phyloP scores from a whole-genome alignment of 2,888 invertebrate genomes.

The Globia sparganii region DNA sequence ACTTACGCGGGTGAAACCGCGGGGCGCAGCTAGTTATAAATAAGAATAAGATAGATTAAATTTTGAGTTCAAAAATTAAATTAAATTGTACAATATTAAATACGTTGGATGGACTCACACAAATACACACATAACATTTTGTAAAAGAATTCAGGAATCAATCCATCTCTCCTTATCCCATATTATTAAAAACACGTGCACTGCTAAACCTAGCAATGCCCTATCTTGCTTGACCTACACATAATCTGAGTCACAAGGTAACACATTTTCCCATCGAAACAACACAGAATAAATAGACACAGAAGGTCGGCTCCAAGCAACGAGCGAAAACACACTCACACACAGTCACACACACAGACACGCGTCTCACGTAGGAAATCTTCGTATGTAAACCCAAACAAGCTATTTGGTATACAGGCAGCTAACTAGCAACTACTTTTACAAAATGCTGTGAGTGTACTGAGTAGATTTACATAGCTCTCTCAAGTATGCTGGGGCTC shows the following conservation, averaged over 20 bases:
- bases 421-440: not conserved
- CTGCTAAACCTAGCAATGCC: conserved; percentile 16
- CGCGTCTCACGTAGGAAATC: not conserved
- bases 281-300: not conserved
- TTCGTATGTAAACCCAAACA: not conserved
- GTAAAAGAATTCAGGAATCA: no score
- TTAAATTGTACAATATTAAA: no score
- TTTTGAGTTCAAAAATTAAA: no score
- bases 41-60: no score
- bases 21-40: no score
- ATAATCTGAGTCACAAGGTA: conserved; percentile 61
- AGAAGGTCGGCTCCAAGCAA: conserved; percentile 2
- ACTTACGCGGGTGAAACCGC: no score
- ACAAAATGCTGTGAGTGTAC: not conserved
- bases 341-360: no score
- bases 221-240: conserved; percentile 60
- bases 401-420: not conserved
- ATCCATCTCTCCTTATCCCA: not conserved
- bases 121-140: no score
- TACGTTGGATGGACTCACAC: no score
- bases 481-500: not conserved
- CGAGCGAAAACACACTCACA: not conserved
- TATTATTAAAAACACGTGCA: conserved; percentile 34
- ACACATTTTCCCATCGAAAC: conserved; percentile 57
- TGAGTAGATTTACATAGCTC: not conserved